These are phyloP conservation scores for Plectropomus leopardus DNA, from an alignment of 2,113 vertebrate genomes.

Conservation along the genomic window DNA sequence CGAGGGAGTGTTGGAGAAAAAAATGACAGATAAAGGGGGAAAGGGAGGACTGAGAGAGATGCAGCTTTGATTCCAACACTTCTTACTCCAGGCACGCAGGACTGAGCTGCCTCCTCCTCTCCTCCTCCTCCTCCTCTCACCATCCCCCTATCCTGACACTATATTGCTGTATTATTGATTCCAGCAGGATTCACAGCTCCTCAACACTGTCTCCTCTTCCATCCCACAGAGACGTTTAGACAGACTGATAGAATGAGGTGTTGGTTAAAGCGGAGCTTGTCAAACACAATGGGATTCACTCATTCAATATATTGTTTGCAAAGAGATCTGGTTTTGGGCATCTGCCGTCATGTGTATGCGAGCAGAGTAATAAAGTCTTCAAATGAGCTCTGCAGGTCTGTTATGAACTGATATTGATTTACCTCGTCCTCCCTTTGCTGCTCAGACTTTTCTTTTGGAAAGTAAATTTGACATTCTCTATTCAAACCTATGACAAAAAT, in stretches of 20 bases:
- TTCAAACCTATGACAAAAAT: background rate
- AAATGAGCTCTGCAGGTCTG: background rate
- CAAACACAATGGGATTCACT: constrained; percentile 29
- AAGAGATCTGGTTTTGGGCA: background rate
- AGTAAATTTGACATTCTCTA: background rate
- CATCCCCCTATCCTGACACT: constrained; percentile 51
- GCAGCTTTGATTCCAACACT: constrained; percentile 69
- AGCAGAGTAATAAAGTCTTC: background rate
- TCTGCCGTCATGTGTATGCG: background rate
- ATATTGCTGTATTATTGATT: constrained; percentile 77
- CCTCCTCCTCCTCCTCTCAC: constrained; percentile 12
- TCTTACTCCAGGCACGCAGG: constrained; percentile 66
- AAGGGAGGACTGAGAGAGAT: constrained; percentile 6
- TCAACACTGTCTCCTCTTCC: constrained; percentile 67
- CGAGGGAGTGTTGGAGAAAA: constrained; percentile 1
- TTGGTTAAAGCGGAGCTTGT: constrained; percentile 22
- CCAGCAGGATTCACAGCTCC: constrained; percentile 56
- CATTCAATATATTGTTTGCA: background rate
- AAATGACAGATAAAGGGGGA: constrained; percentile 23
- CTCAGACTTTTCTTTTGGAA: background rate
- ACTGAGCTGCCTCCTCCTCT: constrained; percentile 26
- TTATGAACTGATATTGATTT: background rate
- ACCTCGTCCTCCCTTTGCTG: background rate
- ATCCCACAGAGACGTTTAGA: constrained; percentile 66
- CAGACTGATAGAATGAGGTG: constrained; percentile 45